These are phyloP conservation scores for Amblyraja radiata DNA, from an alignment of 2,797 vertebrate genomes.

Conservation along the genomic window DNA sequence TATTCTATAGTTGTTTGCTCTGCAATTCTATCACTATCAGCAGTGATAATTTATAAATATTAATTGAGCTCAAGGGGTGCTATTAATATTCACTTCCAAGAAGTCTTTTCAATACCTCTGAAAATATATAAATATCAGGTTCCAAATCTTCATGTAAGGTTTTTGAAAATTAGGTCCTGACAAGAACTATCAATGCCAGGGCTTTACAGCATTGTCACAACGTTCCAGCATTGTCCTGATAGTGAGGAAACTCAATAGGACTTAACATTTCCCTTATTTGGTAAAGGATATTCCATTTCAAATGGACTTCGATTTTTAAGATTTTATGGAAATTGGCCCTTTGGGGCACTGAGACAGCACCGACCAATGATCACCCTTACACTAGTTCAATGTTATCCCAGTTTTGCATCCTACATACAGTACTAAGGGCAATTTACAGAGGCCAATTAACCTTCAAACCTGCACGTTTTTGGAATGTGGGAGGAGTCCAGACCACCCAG, in stretches of 20 bases:
- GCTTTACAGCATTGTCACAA: neutral
- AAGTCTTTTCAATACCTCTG: neutral
- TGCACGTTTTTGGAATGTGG: no score
- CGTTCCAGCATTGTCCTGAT: neutral
- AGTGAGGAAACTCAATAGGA: neutral
- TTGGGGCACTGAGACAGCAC: no score
- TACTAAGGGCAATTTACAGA: no score
- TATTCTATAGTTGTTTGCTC: neutral
- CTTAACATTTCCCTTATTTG: neutral
- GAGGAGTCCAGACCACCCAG: no score
- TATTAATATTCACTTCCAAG: conserved; percentile 17
- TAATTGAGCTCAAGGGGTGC: neutral
- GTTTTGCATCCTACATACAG: no score
- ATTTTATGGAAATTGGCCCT: no score
- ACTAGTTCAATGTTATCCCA: no score
- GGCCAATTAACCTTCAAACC: no score
- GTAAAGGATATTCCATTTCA: neutral
- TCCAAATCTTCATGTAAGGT: neutral
- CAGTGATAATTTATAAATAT: conserved; percentile 27
- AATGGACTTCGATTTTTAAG: no score
- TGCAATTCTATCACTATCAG: neutral
- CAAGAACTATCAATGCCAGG: neutral
- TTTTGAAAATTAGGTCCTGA: neutral
- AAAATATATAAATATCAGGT: neutral
- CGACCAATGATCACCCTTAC: no score